Evolutionary conservation across 2,113 vertebrate genomes (phyloP), one percentile per base, ranked within the genome.

Genomic region (Picathartes gymnocephalus): DNA sequence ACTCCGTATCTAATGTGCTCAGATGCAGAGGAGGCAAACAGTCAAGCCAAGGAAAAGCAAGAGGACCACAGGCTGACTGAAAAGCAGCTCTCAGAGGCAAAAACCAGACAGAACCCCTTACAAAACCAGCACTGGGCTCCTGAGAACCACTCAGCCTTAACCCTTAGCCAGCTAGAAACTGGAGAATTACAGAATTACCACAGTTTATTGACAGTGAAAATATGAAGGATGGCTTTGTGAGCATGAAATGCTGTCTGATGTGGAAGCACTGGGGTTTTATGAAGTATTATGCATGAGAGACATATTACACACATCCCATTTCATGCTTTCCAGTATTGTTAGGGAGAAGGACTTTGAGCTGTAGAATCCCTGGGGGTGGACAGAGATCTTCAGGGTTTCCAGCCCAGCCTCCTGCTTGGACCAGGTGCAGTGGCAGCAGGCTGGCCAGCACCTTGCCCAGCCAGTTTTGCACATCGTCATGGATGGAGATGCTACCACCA

Each of bases 21-120:
- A 92, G 76, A 96, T 90, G 83, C 70, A 92, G 66, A 91, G 82
- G 90, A 95, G 92, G 69, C 73, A 79, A 85, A 42, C 16, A 83
- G 40, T 70, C 65, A 86, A 74, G 90, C 61, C 86, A 89, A 72
- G 72, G 50, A 64, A 84, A 88, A 76, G 45, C 30, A 78, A 92
- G 53, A 92, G 31, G 72, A 86, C 66, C 65, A 50, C 23, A 61
- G n/a, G 13, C 57, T 88, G 72, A 48, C 33, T 86, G 56, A 94
- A 81, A 94, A 57, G 42, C 77, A 87, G 76, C 50, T 93, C 83
- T 81, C 37, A 76, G 90, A 93, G 83, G 94, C 0, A 9, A 88
- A 95, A 95, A 68, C 2, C 95, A 93, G 90, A 89, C 21, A 3
- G 77, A 96, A 84, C 2, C 8, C 51, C 39, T 35, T 71, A 40